Evolutionary conservation across 2,797 vertebrate genomes (phyloP).

Genomic region (Rhinoraja longicauda): DNA sequence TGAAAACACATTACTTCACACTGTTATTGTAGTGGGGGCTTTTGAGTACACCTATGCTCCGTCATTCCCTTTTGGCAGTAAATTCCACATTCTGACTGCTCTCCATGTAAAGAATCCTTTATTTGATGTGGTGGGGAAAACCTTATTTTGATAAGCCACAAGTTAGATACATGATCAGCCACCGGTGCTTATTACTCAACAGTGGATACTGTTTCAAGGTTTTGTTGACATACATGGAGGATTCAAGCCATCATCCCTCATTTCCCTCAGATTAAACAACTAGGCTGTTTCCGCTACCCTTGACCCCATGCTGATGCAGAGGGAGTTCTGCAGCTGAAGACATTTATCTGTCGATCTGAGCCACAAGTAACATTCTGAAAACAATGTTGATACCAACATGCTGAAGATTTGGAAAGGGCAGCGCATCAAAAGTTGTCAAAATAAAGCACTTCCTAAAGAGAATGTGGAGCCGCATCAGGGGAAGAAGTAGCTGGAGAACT

Average conservation of each 20-base stretch:
- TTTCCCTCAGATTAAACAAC: background rate
- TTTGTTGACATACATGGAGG: background rate
- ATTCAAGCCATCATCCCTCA: background rate
- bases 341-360: background rate
- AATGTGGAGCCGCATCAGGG: background rate
- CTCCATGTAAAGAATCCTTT: no score
- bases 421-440: background rate
- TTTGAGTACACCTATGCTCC: background rate
- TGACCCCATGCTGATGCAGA: background rate
- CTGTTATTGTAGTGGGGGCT: background rate
- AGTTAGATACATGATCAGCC: background rate
- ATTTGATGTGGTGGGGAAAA: no score
- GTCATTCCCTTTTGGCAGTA: background rate
- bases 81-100: no score
- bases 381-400: background rate
- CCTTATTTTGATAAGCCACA: no score
- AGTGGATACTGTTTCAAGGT: background rate
- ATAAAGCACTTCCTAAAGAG: background rate
- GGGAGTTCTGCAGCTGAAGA: slow-evolving; percentile 3
- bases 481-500: background rate
- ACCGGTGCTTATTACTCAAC: background rate
- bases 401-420: background rate
- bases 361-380: background rate
- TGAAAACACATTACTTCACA: background rate
- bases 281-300: background rate